A percentile compares a stretch with the other conserved stretches of the same genome.
Conservation (phyloP, 2,797 vertebrate genomes). For the Chloroceryle amazona region DNA sequence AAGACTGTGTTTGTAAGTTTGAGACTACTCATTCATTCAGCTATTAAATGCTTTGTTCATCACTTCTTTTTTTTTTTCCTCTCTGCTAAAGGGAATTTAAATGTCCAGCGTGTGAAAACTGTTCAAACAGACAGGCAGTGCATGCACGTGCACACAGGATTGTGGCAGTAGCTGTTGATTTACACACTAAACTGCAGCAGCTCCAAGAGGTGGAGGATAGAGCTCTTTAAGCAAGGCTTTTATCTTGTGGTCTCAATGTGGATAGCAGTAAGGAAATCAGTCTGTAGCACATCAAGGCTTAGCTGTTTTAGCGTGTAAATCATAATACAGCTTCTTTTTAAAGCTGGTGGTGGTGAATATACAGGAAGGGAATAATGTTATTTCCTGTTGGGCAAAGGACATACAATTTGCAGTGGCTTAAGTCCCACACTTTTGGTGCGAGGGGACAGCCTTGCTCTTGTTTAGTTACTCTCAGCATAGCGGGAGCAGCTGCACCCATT, state of each 20-base stretch:
- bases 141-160: fast-evolving
- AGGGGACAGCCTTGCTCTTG: background rate
- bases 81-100: background rate
- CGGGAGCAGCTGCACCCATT: background rate
- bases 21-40: background rate
- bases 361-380: background rate
- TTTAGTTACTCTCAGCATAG: background rate
- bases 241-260: background rate
- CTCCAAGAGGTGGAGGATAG: background rate
- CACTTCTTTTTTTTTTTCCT: background rate
- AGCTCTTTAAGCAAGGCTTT: background rate
- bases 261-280: background rate
- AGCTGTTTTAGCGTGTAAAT: background rate
- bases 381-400: background rate
- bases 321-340: background rate
- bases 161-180: background rate
- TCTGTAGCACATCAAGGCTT: background rate
- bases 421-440: fast-evolving
- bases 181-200: background rate
- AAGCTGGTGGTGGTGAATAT: background rate
- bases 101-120: background rate
- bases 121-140: background rate
- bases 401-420: background rate
- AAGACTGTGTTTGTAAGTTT: background rate
- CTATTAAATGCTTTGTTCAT: background rate